These are phyloP conservation scores for Rhopilema esculentum DNA, from an alignment of 30 jellyfish, hydroid and myxozoan species.

Conservation along the genomic window DNA sequence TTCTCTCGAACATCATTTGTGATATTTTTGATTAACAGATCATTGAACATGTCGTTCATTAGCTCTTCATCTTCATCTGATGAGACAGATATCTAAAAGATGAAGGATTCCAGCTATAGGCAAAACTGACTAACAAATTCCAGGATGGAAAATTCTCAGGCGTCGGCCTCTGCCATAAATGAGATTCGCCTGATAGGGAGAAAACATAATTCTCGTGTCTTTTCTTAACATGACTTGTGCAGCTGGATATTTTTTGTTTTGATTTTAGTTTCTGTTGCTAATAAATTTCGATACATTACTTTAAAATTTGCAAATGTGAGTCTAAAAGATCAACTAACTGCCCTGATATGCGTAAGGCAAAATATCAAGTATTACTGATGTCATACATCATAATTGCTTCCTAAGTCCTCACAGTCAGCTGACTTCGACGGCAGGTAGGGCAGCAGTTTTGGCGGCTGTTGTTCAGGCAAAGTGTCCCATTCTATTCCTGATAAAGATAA, in stretches of 20 bases:
- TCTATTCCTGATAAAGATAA: constrained; percentile 58
- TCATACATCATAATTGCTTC: constrained; percentile 78
- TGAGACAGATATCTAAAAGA: constrained; percentile 35
- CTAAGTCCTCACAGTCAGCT: constrained; percentile 74
- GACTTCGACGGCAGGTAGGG: constrained; percentile 89
- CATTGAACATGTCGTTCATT: constrained; percentile 26
- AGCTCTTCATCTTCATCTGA: constrained; percentile 61
- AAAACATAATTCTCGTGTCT: too few species aligned
- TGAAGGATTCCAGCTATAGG: too few species aligned
- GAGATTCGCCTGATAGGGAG: too few species aligned
- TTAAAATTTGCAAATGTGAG: too few species aligned
- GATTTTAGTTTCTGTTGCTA: too few species aligned
- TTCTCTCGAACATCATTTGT: constrained; percentile 27
- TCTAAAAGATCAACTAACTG: neutral
- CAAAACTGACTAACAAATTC: too few species aligned
- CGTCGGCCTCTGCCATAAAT: neutral
- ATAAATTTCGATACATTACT: too few species aligned
- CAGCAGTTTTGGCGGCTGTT: constrained; percentile 86
- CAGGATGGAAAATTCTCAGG: neutral
- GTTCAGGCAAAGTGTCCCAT: constrained; percentile 79
- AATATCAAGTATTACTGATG: neutral
- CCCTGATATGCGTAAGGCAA: neutral
- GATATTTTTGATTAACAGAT: neutral
- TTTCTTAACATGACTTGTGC: too few species aligned
- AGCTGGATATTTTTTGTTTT: too few species aligned